These are phyloP conservation scores for Garra rufa DNA, from an alignment of 2,113 vertebrate genomes.

Conservation along the genomic window DNA sequence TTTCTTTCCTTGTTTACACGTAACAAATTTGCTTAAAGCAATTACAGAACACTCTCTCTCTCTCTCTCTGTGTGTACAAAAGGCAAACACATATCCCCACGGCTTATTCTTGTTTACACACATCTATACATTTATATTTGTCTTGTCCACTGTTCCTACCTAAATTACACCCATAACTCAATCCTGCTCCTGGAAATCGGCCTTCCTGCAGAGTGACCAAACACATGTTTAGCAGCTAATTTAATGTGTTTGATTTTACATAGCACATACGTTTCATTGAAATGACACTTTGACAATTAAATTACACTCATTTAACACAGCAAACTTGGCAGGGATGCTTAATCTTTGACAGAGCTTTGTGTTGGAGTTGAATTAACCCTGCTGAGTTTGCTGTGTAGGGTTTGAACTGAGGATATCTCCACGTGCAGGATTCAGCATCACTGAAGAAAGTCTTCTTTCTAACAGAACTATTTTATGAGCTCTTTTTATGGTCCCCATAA, in stretches of 20 bases:
- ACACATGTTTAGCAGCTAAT: not conserved
- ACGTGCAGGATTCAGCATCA: not conserved
- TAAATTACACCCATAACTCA: not conserved
- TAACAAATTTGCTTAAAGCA: not conserved
- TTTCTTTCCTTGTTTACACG: not conserved
- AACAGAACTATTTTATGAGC: not conserved
- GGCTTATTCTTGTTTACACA: not conserved
- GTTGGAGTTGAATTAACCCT: not conserved
- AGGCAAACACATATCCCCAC: not conserved
- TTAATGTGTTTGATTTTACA: not conserved
- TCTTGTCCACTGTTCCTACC: not conserved
- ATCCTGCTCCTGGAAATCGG: not conserved
- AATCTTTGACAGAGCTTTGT: not conserved
- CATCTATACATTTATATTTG: not conserved
- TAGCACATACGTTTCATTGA: not conserved
- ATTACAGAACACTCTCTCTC: not conserved
- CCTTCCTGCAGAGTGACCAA: not conserved
- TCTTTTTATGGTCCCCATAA: slow-evolving; percentile 6
- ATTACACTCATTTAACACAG: not conserved
- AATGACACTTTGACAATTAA: not conserved
- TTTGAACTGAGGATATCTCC: not conserved
- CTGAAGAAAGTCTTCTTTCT: not conserved
- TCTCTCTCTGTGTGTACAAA: not conserved
- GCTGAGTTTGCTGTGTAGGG: not conserved
- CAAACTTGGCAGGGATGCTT: not conserved